A percentile compares a stretch with the other conserved stretches of the same genome.
These are phyloP conservation scores for Dorcus hopei DNA, from an alignment of 2,888 invertebrate genomes.

Conservation along the genomic window DNA sequence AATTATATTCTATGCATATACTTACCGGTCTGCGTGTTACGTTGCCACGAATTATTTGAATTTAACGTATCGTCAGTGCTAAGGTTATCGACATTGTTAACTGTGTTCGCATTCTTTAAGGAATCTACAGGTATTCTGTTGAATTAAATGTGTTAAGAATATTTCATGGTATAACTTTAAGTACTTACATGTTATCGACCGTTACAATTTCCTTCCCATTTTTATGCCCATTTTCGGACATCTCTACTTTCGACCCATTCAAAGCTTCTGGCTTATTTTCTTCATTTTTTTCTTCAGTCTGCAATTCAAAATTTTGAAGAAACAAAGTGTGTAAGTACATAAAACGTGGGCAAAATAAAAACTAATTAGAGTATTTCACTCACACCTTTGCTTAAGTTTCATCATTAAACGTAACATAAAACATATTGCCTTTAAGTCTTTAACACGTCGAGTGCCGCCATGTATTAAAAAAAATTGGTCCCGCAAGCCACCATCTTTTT, in stretches of 20 bases:
- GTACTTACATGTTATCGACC: slow-evolving; percentile 49
- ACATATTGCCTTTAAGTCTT: no score
- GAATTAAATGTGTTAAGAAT: slow-evolving; percentile 20
- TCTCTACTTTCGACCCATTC: slow-evolving; percentile 42
- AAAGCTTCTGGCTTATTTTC: slow-evolving; percentile 35
- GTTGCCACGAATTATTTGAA: slow-evolving; percentile 49
- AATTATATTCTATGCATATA: slow-evolving; percentile 11
- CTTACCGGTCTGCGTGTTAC: slow-evolving; percentile 41
- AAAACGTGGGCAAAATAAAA: no score
- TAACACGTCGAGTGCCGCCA: no score
- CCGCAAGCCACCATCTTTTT: no score
- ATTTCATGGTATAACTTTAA: neutral
- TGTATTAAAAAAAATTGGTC: no score
- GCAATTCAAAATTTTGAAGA: neutral
- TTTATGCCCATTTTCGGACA: slow-evolving; percentile 37
- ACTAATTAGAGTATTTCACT: no score
- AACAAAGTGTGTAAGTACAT: no score
- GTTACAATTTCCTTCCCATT: slow-evolving; percentile 45
- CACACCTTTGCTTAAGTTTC: no score
- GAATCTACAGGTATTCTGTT: slow-evolving; percentile 47
- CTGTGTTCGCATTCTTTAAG: slow-evolving; percentile 48
- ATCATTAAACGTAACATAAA: no score
- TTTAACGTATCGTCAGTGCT: slow-evolving; percentile 47
- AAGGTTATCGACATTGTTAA: slow-evolving; percentile 44
- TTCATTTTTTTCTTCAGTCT: slow-evolving; percentile 37